Conservation (phyloP, 2,113 vertebrate species). For the Cryptomyrus ogoouensis region DNA sequence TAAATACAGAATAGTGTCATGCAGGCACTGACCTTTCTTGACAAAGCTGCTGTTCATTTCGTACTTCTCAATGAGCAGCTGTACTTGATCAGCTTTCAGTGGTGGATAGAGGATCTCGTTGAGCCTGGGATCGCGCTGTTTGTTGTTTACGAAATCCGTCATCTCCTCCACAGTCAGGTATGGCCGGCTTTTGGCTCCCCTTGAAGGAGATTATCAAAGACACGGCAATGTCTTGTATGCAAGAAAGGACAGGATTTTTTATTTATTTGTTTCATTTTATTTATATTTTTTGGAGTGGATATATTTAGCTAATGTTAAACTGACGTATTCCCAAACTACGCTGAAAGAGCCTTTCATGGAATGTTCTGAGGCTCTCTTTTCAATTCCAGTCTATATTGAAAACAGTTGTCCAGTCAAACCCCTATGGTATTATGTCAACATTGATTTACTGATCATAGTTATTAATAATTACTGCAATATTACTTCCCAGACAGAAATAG, state of each 20-base stretch:
- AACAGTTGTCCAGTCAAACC: neutral
- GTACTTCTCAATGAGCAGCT: constrained; percentile 82
- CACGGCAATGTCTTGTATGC: no score
- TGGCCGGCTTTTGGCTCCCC: constrained; percentile 73
- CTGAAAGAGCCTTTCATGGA: neutral
- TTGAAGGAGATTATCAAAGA: constrained; percentile 43
- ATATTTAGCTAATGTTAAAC: neutral
- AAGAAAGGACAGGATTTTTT: neutral
- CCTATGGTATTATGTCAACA: neutral
- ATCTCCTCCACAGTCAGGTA: constrained; percentile 83
- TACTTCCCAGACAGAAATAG: neutral
- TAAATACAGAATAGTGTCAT: neutral
- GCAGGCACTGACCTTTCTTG: constrained; percentile 68
- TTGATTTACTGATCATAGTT: neutral
- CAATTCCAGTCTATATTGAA: neutral
- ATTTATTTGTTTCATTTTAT: neutral
- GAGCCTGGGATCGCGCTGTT: constrained; percentile 85
- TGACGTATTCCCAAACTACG: neutral
- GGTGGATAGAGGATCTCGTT: constrained; percentile 97
- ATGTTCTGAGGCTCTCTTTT: neutral
- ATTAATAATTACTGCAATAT: neutral
- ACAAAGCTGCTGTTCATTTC: constrained; percentile 72
- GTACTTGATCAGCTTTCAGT: constrained; percentile 83
- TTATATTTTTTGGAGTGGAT: neutral
- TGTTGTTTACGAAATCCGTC: constrained; percentile 93